Base-by-base conservation (phyloP, 2,888 invertebrate genomes). In the Trichogramma evanescens region DNA sequence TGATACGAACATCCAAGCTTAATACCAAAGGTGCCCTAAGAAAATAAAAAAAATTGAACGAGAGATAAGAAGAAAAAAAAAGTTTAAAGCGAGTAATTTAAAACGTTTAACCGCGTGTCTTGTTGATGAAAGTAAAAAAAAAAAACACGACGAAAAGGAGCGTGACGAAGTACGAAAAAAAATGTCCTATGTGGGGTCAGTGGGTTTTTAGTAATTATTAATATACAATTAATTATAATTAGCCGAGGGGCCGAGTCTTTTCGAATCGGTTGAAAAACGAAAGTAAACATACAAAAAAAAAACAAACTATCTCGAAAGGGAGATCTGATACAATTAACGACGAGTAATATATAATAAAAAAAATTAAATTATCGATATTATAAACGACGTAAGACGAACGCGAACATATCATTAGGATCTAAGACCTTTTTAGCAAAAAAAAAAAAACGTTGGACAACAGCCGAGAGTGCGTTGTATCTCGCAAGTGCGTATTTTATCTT, bases 21-120 rank as follows among this genome's bases (percentile, higher is more conserved):
- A 84, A 88, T 88, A 89, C 88, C 89, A 89, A 89, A 89, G 88
- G 88, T 89, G 88, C 89, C 89, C 88, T 88, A 84, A 84, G 82
- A 83, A 68, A 82, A 80, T 39, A 50, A 50, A 50, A 13, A 13
- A 48, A 48, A 48, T 10, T 48, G 13, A 48, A 7, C 1, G 48
- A 48, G 10, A 55, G 62, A 61, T 44, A 63, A 61, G 57, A 51
- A 56, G 58, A 56, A 58, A 59, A 57, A 49, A 49, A 49, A 49
- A 49, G 5, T 4, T 26, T 26, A 26, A 26, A 62, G 62, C 80
- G 80, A 75, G 75, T 77, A 76, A 76, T 83, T 83, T 26, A 26
- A 26, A 62, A 83, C 82, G 82, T 83, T 82, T 82, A 81, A 81
- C 74, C 71, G 75, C 74, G 68, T 69, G 70, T 72, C 72, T 75